Evolutionary conservation across 92 coral and sea anemone genomes (phyloP).

Genomic region (Phenganax marumi): DNA sequence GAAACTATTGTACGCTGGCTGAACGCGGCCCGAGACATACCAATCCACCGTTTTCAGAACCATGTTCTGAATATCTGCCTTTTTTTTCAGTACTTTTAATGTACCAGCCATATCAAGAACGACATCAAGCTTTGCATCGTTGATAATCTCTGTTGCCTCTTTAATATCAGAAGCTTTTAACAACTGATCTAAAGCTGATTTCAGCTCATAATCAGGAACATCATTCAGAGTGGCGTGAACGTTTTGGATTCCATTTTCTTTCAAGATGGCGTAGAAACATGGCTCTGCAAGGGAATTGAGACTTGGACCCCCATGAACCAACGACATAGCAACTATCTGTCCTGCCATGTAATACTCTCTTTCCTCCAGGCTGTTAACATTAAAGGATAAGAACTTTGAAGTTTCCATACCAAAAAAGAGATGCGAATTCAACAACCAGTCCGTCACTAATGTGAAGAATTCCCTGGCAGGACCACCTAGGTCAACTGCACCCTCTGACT

Average conservation of each 20-base stretch:
- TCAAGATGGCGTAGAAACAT: conserved; percentile 27
- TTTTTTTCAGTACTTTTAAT: conserved; percentile 30
- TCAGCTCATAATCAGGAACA: conserved; percentile 45
- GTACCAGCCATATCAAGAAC: conserved; percentile 60
- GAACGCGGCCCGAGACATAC: conserved; percentile 54
- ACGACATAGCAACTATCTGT: conserved; percentile 54
- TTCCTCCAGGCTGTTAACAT: conserved; percentile 52
- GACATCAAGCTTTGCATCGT: conserved; percentile 48
- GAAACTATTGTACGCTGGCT: conserved; percentile 56
- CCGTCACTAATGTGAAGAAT: conserved; percentile 45
- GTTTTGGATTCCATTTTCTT: conserved; percentile 20
- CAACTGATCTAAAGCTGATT: conserved; percentile 42
- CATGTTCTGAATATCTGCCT: conserved; percentile 40
- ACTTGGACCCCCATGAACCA: conserved; percentile 62
- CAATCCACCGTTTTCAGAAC: conserved; percentile 52
- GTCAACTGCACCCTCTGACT: conserved; percentile 46
- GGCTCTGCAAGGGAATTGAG: conserved; percentile 35
- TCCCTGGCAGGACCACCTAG: conserved; percentile 43
- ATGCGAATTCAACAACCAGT: conserved; percentile 39
- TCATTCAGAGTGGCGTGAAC: conserved; percentile 33
- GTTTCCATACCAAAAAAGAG: conserved; percentile 35
- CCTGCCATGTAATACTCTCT: conserved; percentile 58
- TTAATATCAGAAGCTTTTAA: conserved; percentile 15
- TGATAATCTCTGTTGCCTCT: conserved; percentile 52
- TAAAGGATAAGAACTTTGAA: conserved; percentile 50